Base-by-base conservation (phyloP, 2,888 invertebrate species). In the Dinocampus coccinellae region DNA sequence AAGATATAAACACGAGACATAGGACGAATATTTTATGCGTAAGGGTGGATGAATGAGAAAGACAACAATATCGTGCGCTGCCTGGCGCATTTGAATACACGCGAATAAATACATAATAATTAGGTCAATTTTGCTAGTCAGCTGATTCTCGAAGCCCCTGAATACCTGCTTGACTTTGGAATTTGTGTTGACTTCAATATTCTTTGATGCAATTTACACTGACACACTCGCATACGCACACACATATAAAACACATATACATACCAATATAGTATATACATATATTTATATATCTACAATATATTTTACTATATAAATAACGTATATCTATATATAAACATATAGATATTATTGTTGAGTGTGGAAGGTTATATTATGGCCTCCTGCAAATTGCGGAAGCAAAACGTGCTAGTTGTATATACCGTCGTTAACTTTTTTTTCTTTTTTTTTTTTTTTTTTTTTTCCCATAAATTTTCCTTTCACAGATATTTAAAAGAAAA, bases 91-190 rank as follows among this genome's bases (percentile, higher is more conserved):
- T 87, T 87, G 85, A 87, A 87, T 87, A 87, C 86, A 84, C 84
- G 85, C 82, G 86, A 87, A 86, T 87, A 87, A 87, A 87, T 87
- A 85, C 87, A 87, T 87, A 87, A 87, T 87, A 87, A 87, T 87
- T 87, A 86, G 87, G 87, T 87, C 87, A 87, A 84, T 86, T 87
- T 86, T 85, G 82, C 84, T 84, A 85, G 86, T 85, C 86, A 86
- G 86, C 86, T 86, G 86, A 85, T 84, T 78, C 78, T 60, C 72
- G 36, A 72, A 67, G 66, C 26, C 69, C 79, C 75, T 76, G 77
- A 77, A 71, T 78, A 74, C 68, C 73, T 72, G 73, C 74, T 68
- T 74, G 69, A 74, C 76, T 77, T 78, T 71, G 77, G 77, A 78
- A 82, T 79, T 79, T 77, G 77, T 77, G 79, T 79, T 77, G 76